Percentiles rank a stretch among this genome's conserved stretches.
phyloP scores from a whole-genome alignment of 2,888 invertebrate species.

The Ectropis crepuscularia region DNA sequence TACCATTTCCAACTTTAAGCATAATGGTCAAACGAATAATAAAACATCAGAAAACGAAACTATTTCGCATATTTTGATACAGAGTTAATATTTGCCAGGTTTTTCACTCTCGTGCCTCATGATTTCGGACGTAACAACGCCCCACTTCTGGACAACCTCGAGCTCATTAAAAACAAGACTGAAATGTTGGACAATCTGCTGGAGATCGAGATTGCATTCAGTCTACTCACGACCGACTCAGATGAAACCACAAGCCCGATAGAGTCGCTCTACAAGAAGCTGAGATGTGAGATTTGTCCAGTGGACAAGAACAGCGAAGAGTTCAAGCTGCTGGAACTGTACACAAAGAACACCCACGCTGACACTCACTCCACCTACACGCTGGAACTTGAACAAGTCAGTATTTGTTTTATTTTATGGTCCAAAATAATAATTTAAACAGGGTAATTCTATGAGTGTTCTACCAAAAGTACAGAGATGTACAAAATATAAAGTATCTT shows the following conservation, averaged over 20 bases:
- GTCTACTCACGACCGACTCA: conserved; percentile 87
- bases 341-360: conserved; percentile 96
- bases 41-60: too few species aligned
- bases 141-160: conserved; percentile 90
- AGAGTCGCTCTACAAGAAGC: conserved; percentile 94
- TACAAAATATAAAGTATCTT: too few species aligned
- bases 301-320: conserved; percentile 88
- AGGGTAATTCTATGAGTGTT: too few species aligned
- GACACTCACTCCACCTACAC: conserved; percentile 89
- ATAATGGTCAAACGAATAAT: too few species aligned
- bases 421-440: too few species aligned
- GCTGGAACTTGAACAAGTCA: conserved; percentile 66
- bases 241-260: conserved; percentile 81
- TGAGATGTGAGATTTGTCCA: conserved; percentile 92
- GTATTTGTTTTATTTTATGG: conserved; percentile 3
- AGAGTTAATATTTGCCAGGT: conserved; percentile 69
- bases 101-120: conserved; percentile 98
- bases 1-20: too few species aligned
- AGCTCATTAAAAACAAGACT: conserved; percentile 87
- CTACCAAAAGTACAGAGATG: too few species aligned
- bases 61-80: background rate
- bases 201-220: conserved; percentile 98
- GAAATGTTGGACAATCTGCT: conserved; percentile 96
- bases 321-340: conserved; percentile 89
- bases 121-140: conserved; percentile 94